A percentile compares a stretch with the other conserved stretches of the same genome.
Evolutionary conservation across 2,888 invertebrate species (phyloP).

Genomic region (Lasiommata megera): DNA sequence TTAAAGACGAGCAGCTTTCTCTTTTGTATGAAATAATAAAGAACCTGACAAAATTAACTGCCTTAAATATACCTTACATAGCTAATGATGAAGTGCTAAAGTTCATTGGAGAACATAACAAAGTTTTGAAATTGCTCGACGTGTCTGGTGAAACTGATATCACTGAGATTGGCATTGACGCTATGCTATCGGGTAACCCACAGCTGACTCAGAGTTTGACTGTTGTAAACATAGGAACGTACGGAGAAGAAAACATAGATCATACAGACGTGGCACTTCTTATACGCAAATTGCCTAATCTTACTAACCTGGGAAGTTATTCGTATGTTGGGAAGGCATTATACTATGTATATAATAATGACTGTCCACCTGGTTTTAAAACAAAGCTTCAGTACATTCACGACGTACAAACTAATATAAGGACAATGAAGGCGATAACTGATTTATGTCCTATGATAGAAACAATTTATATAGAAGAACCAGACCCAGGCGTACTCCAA

Average conservation of each 20-base stretch:
- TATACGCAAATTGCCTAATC: constrained; percentile 83
- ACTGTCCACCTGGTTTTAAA: constrained; percentile 76
- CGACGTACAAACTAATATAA: constrained; percentile 82
- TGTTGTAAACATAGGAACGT: constrained; percentile 85
- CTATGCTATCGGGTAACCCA: constrained; percentile 77
- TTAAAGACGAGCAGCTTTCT: constrained; percentile 84
- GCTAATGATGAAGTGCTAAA: constrained; percentile 85
- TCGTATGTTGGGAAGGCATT: constrained; percentile 85
- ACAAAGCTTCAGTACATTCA: constrained; percentile 86
- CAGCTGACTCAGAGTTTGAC: constrained; percentile 78
- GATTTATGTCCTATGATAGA: constrained; percentile 83
- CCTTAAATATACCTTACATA: constrained; percentile 85
- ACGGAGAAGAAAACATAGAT: constrained; percentile 85
- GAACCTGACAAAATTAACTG: constrained; percentile 81
- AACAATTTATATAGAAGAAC: constrained; percentile 84
- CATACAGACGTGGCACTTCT: constrained; percentile 84
- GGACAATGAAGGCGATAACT: constrained; percentile 82
- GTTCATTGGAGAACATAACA: constrained; percentile 79
- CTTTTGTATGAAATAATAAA: constrained; percentile 83
- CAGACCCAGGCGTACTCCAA: constrained; percentile 77
- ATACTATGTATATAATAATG: constrained; percentile 76
- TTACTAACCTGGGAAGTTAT: constrained; percentile 84
- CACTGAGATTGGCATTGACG: constrained; percentile 83
- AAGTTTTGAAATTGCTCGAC: constrained; percentile 82
- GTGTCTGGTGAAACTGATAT: constrained; percentile 87